Base-by-base conservation (phyloP, 2,113 vertebrate species). In the Setophaga petechia region DNA sequence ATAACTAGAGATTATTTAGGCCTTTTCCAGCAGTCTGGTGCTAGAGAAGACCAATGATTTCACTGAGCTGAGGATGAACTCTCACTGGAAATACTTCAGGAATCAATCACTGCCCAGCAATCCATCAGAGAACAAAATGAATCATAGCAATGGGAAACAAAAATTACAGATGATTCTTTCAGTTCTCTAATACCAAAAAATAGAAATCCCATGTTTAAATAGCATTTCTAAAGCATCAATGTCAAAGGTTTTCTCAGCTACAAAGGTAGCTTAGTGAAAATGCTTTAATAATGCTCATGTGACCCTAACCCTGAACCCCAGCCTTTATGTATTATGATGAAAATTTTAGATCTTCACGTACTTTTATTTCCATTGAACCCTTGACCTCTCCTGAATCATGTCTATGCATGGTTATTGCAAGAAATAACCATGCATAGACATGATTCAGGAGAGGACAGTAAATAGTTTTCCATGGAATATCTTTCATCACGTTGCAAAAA, bases 21-120 rank as follows among this genome's bases (percentile, higher is more conserved):
- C 22, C 25, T 91, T 87, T 37, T 73, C 63, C 59, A 89, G n/a
- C 27, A 67, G 43, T 2, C 65, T 77, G 24, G 31, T 51, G 31
- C 51, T 58, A 74, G 28, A 77, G 55, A 86, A 80, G 15, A 66
- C 39, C 65, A 92, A 33, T n/a, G 24, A 81, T 61, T 90, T 91
- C 87, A 54, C 61, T 41, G 16, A 94, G 46, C 33, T 74, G 58
- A 52, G 80, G 47, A 74, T 84, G 62, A 71, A 71, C 30, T 84
- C 68, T 68, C 61, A 90, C 20, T 79, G 72, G 43, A 83, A 83
- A 12, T 41, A 46, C 65, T 58, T 84, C 83, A 84, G 83, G 66
- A 89, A 84, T 87, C 93, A 86, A 78, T 81, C 73, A 59, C 24
- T 59, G 27, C 47, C 62, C 80, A 73, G 47, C 10, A 37, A 92